Conservation (phyloP, 2,113 vertebrate genomes). For the Macaca fascicularis region DNA sequence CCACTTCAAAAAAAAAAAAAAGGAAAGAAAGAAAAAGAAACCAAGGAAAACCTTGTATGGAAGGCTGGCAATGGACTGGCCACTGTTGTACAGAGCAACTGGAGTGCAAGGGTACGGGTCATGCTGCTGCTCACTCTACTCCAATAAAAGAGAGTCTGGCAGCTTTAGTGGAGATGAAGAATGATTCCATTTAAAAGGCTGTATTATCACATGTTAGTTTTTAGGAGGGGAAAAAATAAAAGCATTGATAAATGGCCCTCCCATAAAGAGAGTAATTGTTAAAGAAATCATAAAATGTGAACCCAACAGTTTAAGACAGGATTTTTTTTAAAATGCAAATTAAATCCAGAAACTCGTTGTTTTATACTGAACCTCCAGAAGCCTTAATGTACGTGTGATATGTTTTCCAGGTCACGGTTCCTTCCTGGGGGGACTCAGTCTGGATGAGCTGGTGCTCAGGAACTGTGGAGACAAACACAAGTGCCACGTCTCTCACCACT, state of each 20-base stretch:
- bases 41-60: not conserved
- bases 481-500: fast-evolving
- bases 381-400: slow-evolving; percentile 87
- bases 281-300: slow-evolving; percentile 7
- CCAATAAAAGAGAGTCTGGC: slow-evolving; percentile 19
- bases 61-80: not conserved
- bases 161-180: slow-evolving; percentile 55
- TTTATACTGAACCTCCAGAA: slow-evolving; percentile 84
- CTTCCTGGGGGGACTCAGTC: slow-evolving; percentile 77
- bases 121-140: not conserved
- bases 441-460: slow-evolving; percentile 82
- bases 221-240: not conserved
- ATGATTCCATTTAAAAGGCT: slow-evolving; percentile 39
- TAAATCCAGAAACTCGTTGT: slow-evolving; percentile 41
- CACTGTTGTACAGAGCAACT: fast-evolving
- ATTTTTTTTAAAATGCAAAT: slow-evolving; percentile 47
- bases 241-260: slow-evolving; percentile 6
- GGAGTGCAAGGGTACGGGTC: not conserved
- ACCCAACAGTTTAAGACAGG: slow-evolving; percentile 34
- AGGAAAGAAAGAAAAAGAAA: not conserved
- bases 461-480: slow-evolving; percentile 39
- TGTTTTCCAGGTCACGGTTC: slow-evolving; percentile 83
- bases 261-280: slow-evolving; percentile 19
- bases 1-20: not conserved
- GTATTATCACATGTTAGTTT: slow-evolving; percentile 36